phyloP scores from a whole-genome alignment of 2,797 vertebrate genomes.

The Tinamus major region DNA sequence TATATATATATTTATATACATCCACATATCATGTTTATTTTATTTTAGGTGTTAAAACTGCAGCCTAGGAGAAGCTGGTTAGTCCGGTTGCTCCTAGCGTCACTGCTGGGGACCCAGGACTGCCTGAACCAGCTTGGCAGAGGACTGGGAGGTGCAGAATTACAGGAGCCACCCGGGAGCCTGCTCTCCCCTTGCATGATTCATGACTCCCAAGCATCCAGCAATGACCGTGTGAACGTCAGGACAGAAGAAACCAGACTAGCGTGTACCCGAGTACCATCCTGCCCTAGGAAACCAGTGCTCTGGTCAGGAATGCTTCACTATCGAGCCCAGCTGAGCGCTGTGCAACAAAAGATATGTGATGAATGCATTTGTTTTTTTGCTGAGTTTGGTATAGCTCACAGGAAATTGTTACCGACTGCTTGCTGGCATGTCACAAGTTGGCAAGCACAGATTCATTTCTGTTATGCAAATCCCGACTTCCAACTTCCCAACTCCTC shows the following conservation, averaged over 20 bases:
- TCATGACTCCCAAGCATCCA: not conserved
- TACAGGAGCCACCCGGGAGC: not conserved
- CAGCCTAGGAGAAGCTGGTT: not conserved
- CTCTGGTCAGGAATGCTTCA: not conserved
- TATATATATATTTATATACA: too few species aligned
- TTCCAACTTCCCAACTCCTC: conserved; percentile 21
- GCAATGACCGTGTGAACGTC: not conserved
- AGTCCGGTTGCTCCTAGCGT: not conserved
- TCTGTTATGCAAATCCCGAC: not conserved
- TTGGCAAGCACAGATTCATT: not conserved
- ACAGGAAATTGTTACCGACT: not conserved
- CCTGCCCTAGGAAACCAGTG: not conserved
- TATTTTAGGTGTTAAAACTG: not conserved
- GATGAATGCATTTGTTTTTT: rapidly evolving
- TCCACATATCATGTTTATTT: not conserved
- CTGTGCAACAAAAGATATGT: not conserved
- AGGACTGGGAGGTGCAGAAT: not conserved
- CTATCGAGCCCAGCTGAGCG: not conserved
- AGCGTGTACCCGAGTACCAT: rapidly evolving
- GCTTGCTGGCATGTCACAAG: not conserved
- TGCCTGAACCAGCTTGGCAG: not conserved
- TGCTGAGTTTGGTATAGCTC: not conserved
- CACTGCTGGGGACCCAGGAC: not conserved
- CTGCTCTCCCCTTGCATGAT: rapidly evolving
- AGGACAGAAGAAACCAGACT: not conserved